Evolutionary conservation across 2,888 invertebrate species (phyloP).

Genomic region (Gastracanthus pulcherrimus): DNA sequence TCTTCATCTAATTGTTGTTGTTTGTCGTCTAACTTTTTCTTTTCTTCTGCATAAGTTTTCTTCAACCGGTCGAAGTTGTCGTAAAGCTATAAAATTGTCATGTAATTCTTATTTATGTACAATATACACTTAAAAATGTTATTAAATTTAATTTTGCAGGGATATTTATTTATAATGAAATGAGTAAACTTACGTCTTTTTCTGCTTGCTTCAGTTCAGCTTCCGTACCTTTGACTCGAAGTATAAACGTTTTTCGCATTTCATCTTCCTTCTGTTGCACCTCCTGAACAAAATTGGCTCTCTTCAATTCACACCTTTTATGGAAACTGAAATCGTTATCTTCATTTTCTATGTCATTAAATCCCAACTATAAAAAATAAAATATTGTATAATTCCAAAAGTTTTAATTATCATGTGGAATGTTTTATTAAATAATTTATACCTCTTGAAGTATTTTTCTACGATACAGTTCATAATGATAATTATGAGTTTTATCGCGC

Average conservation of each 20-base stretch:
- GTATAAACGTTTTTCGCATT: conserved; percentile 95
- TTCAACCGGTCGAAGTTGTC: not conserved
- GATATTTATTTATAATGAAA: not conserved
- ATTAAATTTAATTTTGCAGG: too few relatives aligned
- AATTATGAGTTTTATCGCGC: conserved; percentile 96
- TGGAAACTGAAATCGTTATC: not conserved
- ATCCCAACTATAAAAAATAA: not conserved
- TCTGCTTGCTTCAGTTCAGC: conserved; percentile 97
- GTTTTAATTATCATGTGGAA: too few relatives aligned
- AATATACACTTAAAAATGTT: too few relatives aligned
- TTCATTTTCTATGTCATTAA: not conserved
- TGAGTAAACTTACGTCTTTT: conserved; percentile 85
- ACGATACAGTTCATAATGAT: conserved; percentile 97
- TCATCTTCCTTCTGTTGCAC: conserved; percentile 98
- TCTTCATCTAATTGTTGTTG: conserved; percentile 96
- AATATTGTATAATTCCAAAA: too few relatives aligned
- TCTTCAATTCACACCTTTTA: conserved; percentile 79
- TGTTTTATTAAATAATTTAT: conserved; percentile 20
- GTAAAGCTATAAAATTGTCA: not conserved
- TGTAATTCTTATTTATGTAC: not conserved
- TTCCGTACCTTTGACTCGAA: conserved; percentile 97
- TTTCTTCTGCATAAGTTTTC: not conserved
- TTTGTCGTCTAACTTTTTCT: conserved; percentile 83
- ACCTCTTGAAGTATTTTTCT: conserved; percentile 90
- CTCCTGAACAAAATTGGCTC: conserved; percentile 93